Evolutionary conservation across 2,888 invertebrate genomes (phyloP).

Genomic region (Galeruca laticollis): DNA sequence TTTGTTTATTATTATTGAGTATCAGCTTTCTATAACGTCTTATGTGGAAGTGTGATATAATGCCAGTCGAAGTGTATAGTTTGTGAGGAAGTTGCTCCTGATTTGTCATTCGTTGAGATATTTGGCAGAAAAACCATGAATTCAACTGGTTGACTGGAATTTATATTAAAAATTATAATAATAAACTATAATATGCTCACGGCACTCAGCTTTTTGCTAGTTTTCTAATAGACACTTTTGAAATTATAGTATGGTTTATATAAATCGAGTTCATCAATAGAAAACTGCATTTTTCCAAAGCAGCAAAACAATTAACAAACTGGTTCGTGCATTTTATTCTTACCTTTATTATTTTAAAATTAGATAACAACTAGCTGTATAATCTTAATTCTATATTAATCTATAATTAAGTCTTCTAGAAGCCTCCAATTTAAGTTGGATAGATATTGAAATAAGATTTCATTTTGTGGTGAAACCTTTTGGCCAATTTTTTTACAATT

Average conservation of each 20-base stretch:
- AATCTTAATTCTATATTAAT: conserved; percentile 19
- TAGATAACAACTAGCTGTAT: conserved; percentile 52
- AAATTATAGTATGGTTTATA: background rate
- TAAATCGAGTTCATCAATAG: background rate
- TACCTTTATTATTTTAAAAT: conserved; percentile 44
- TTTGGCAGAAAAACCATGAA: no score
- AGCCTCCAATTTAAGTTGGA: background rate
- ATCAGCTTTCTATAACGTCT: no score
- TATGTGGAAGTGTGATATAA: no score
- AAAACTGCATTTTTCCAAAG: conserved; percentile 23
- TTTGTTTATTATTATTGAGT: no score
- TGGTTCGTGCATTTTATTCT: conserved; percentile 24
- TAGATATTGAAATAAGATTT: background rate
- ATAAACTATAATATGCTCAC: background rate
- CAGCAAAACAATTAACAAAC: conserved; percentile 26
- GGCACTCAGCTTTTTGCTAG: conserved; percentile 7
- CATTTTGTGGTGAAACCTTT: no score
- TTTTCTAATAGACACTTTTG: conserved; percentile 9
- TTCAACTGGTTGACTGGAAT: background rate
- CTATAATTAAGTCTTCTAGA: conserved; percentile 1
- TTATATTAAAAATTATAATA: background rate
- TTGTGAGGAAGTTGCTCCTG: no score
- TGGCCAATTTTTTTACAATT: no score
- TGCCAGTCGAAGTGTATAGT: no score
- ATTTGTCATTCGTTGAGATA: no score